These are phyloP conservation scores for Napeogenes sylphis DNA, from an alignment of 2,888 invertebrate genomes.

Conservation along the genomic window DNA sequence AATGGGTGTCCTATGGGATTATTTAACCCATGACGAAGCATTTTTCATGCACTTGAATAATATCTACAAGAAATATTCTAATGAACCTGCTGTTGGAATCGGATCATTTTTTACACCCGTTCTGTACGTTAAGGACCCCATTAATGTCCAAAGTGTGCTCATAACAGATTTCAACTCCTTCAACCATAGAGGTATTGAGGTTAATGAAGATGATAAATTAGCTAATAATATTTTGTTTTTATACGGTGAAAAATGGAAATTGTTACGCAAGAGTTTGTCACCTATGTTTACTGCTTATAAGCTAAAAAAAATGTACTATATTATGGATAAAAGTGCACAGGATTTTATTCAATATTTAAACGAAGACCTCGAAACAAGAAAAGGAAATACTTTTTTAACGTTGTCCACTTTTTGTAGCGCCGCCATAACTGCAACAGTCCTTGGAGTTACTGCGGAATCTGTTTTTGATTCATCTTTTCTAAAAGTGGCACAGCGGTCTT, in stretches of 20 bases:
- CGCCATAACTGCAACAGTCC: conserved; percentile 47
- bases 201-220: conserved; percentile 30
- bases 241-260: conserved; percentile 40
- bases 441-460: conserved; percentile 47
- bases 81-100: conserved; percentile 48
- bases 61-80: conserved; percentile 41
- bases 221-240: conserved; percentile 37
- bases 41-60: conserved; percentile 46
- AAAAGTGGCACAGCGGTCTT: conserved; percentile 31
- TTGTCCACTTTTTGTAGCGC: conserved; percentile 37
- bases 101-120: conserved; percentile 37
- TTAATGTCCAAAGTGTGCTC: conserved; percentile 39
- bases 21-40: conserved; percentile 35
- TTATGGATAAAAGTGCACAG: conserved; percentile 41
- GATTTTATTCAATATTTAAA: conserved; percentile 41
- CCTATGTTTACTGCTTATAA: conserved; percentile 45
- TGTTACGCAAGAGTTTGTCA: conserved; percentile 44
- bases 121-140: conserved; percentile 35
- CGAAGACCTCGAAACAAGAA: conserved; percentile 37
- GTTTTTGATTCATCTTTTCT: conserved; percentile 45
- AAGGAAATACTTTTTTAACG: conserved; percentile 34
- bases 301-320: conserved; percentile 45
- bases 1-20: conserved; percentile 48
- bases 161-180: conserved; percentile 38
- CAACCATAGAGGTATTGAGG: conserved; percentile 34